A percentile compares a stretch with the other conserved stretches of the same genome.
Conservation (phyloP, 2,113 vertebrate genomes). For the Eptesicus fuscus region DNA sequence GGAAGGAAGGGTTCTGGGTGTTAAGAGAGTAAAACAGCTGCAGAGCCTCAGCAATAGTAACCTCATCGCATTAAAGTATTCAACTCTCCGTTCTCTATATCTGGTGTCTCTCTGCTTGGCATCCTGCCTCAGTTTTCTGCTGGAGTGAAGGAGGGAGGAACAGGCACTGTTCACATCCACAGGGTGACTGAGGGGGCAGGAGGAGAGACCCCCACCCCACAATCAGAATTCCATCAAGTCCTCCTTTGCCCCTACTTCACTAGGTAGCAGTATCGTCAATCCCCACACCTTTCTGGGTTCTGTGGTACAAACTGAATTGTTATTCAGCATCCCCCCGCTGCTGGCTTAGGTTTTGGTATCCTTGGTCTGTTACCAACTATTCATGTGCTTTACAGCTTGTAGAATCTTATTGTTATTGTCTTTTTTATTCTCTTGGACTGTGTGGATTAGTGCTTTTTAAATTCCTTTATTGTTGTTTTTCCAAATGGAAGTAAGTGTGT, state of each 20-base stretch:
- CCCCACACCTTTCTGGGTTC: not conserved
- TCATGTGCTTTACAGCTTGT: not conserved
- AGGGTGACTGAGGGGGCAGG: not conserved
- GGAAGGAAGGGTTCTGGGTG: not conserved
- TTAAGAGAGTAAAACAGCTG: not conserved
- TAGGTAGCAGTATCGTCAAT: not conserved
- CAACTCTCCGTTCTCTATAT: not conserved
- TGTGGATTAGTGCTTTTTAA: not conserved
- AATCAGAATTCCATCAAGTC: not conserved
- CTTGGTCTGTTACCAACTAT: not conserved
- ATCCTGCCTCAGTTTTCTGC: not conserved
- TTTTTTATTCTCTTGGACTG: not conserved
- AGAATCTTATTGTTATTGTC: not conserved
- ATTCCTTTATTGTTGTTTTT: not conserved
- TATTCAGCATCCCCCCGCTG: not conserved
- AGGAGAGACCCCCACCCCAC: not conserved
- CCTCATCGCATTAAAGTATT: not conserved
- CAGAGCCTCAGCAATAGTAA: too few species aligned
- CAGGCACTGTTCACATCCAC: rapidly evolving
- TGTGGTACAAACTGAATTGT: not conserved
- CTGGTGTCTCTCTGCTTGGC: not conserved
- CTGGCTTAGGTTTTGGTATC: not conserved
- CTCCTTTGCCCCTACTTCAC: rapidly evolving
- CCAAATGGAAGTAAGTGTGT: not conserved
- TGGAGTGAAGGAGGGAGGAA: too few species aligned